These are phyloP conservation scores for Sisyra terminalis DNA, from an alignment of 2,888 invertebrate species.

Conservation along the genomic window DNA sequence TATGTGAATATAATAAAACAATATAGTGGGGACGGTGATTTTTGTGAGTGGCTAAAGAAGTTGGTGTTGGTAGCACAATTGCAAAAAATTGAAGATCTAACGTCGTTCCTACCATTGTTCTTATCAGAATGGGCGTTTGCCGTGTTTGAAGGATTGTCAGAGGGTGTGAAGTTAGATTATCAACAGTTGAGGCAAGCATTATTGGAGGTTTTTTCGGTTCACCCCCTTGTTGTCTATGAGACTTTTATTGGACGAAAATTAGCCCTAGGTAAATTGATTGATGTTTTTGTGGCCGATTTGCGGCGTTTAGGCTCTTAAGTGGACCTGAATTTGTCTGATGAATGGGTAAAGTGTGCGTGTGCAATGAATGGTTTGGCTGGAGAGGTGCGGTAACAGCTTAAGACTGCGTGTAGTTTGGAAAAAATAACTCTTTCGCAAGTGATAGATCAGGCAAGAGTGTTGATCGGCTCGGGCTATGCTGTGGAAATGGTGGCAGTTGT, in stretches of 20 bases:
- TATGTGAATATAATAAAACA: not conserved
- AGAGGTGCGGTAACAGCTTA: not conserved
- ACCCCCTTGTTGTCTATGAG: not conserved
- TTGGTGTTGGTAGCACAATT: not conserved
- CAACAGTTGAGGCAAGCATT: not conserved
- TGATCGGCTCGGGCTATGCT: not conserved
- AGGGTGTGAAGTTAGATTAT: not conserved
- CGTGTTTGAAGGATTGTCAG: not conserved
- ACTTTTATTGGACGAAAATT: not conserved
- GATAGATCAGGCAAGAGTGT: not conserved
- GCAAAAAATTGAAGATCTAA: not conserved
- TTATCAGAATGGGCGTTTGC: not conserved
- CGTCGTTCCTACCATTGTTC: not conserved
- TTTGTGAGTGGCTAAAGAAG: not conserved
- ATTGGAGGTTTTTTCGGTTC: not conserved
- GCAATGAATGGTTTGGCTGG: not conserved
- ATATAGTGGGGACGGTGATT: not conserved
- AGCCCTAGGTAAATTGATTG: not conserved
- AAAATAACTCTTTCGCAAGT: not conserved
- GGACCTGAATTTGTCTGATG: not conserved
- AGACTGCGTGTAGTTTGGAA: not conserved
- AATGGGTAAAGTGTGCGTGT: not conserved
- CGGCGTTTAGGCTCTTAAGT: not conserved
- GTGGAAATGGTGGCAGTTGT: not conserved
- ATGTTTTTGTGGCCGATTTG: not conserved